A percentile compares a stretch with the other conserved stretches of the same genome.
Evolutionary conservation across 2,888 invertebrate species (phyloP).

Genomic region (Ophion ellenae): DNA sequence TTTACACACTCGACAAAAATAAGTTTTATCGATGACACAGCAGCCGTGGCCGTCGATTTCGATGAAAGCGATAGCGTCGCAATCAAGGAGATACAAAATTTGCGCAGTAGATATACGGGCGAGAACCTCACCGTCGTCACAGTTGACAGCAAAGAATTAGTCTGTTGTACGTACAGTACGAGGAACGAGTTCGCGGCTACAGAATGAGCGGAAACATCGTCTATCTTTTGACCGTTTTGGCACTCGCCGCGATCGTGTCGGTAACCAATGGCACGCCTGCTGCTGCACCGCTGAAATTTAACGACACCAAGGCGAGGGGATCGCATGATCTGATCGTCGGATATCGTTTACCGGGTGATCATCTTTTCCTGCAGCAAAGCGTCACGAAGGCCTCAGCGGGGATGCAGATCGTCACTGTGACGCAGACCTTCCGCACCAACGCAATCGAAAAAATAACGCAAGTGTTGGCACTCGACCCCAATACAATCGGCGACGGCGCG

Average conservation of each 20-base stretch:
- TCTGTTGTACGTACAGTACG: background rate
- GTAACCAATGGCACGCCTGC: too few relatives aligned
- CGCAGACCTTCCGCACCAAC: conserved; percentile 70
- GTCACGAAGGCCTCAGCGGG: conserved; percentile 72
- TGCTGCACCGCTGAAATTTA: background rate
- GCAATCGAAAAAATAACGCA: conserved; percentile 78
- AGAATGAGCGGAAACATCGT: too few relatives aligned
- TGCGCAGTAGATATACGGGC: background rate
- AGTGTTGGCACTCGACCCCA: conserved; percentile 82
- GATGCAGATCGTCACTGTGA: conserved; percentile 70
- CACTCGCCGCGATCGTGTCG: too few relatives aligned
- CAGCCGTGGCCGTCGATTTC: too few relatives aligned
- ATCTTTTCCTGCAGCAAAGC: conserved; percentile 34
- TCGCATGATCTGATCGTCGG: conserved; percentile 67
- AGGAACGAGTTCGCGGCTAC: background rate
- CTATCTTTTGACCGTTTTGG: too few relatives aligned
- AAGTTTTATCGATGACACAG: too few relatives aligned
- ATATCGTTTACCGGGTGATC: conserved; percentile 55
- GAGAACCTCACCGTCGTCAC: background rate
- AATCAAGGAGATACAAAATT: background rate
- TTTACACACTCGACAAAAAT: too few relatives aligned
- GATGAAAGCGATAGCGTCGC: background rate
- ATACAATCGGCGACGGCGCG: conserved; percentile 84
- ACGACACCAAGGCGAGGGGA: background rate
- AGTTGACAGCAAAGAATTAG: background rate